A percentile compares a stretch with the other conserved stretches of the same genome.
Evolutionary conservation across 64 coral and sea anemone genomes (phyloP).

Genomic region (Trachythela sp.): DNA sequence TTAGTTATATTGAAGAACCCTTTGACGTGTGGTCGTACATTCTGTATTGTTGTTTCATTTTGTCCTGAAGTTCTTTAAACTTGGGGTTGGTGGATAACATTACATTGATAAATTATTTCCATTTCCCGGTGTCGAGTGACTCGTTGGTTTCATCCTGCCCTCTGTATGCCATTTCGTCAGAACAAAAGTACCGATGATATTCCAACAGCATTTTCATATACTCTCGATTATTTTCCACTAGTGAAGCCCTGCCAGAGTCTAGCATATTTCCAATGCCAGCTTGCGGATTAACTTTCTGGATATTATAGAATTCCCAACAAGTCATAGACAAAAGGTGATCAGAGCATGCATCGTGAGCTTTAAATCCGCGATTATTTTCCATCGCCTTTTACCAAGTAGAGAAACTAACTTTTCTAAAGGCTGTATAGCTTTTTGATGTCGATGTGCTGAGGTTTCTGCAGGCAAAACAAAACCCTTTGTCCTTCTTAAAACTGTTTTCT

Average conservation of each 20-base stretch:
- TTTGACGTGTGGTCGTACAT: neutral
- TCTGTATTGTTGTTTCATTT: slow-evolving; percentile 7
- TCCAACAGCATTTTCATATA: slow-evolving; percentile 29
- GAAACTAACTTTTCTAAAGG: slow-evolving; percentile 2
- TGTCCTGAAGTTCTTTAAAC: neutral
- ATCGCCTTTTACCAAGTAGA: slow-evolving; percentile 14
- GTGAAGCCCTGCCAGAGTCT: neutral
- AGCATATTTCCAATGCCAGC: slow-evolving; percentile 11
- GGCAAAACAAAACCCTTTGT: slow-evolving; percentile 12
- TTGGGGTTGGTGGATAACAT: slow-evolving; percentile 7
- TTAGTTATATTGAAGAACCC: neutral
- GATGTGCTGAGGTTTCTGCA: slow-evolving; percentile 1
- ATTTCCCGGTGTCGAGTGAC: neutral
- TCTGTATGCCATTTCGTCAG: slow-evolving; percentile 8
- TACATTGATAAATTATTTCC: neutral
- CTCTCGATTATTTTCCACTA: slow-evolving; percentile 12
- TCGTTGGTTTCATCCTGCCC: slow-evolving; percentile 12
- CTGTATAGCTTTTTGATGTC: slow-evolving; percentile 23
- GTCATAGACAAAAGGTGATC: slow-evolving; percentile 19
- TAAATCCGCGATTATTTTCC: slow-evolving; percentile 7
- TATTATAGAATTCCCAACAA: neutral
- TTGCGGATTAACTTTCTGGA: neutral
- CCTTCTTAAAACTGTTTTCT: neutral
- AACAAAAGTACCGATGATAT: slow-evolving; percentile 20
- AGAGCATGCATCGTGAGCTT: slow-evolving; percentile 9